A percentile compares a stretch with the other conserved stretches of the same genome.
These are phyloP conservation scores for Leucozona laternaria DNA, from an alignment of 2,888 invertebrate genomes.

Conservation along the genomic window DNA sequence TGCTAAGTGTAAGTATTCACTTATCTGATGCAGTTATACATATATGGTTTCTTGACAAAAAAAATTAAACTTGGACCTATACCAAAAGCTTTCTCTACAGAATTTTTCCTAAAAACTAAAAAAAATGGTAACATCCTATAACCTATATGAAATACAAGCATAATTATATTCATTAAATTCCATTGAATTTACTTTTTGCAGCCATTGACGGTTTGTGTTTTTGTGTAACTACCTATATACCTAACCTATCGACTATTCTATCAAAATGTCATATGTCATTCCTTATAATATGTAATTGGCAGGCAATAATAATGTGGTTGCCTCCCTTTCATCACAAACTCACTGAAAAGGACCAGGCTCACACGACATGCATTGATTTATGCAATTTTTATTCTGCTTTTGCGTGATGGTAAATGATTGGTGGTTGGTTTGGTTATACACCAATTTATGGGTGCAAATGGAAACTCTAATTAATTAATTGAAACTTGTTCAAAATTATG, in stretches of 20 bases:
- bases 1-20: too few species aligned
- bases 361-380: neutral
- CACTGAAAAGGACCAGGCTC: neutral
- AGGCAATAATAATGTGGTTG: conserved; percentile 25
- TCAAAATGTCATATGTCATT: conserved; percentile 10
- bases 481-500: conserved; percentile 2
- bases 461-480: neutral
- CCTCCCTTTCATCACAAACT: neutral
- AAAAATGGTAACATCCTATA: too few species aligned
- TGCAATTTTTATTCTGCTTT: neutral
- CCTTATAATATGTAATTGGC: conserved; percentile 21
- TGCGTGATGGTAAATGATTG: conserved; percentile 11
- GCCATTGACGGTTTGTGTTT: neutral
- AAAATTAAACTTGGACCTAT: too few species aligned
- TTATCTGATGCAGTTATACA: too few species aligned
- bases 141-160: neutral
- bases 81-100: too few species aligned
- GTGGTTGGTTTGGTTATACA: too few species aligned
- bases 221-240: neutral
- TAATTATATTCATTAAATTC: neutral
- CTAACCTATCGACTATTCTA: neutral
- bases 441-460: conserved; percentile 3
- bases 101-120: too few species aligned
- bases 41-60: too few species aligned
- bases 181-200: neutral